Conservation (phyloP, 2,113 vertebrate species). For the Ptilonorhynchus violaceus region DNA sequence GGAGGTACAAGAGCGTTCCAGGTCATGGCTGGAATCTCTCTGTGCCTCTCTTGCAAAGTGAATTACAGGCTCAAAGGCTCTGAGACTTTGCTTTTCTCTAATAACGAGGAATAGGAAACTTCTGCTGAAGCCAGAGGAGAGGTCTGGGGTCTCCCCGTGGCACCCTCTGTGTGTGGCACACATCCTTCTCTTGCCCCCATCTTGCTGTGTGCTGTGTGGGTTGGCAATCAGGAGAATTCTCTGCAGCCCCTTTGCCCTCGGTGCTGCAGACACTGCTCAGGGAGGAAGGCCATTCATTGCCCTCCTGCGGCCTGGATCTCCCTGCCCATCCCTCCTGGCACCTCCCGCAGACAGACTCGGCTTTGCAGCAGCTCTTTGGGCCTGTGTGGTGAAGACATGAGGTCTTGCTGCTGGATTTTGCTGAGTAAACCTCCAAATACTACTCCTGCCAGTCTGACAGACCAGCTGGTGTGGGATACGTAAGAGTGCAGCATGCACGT, state of each 20-base stretch:
- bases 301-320: neutral
- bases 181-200: neutral
- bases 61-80: neutral
- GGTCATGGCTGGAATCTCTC: accelerated
- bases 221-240: neutral
- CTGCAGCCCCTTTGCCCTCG: accelerated
- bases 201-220: accelerated
- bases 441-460: neutral
- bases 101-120: neutral
- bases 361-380: neutral
- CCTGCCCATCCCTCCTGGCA: neutral
- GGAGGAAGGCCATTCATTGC: neutral
- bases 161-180: neutral
- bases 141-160: neutral
- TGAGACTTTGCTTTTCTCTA: neutral
- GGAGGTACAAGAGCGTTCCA: accelerated
- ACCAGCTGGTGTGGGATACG: neutral
- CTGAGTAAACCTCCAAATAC: neutral
- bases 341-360: accelerated
- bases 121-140: neutral
- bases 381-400: no score
- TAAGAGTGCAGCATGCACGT: accelerated
- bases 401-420: neutral
- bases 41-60: neutral
- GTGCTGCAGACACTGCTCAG: neutral